A percentile compares a stretch with the other conserved stretches of the same genome.
Conservation (phyloP, 2,888 invertebrate genomes). For the Apodemia zela region DNA sequence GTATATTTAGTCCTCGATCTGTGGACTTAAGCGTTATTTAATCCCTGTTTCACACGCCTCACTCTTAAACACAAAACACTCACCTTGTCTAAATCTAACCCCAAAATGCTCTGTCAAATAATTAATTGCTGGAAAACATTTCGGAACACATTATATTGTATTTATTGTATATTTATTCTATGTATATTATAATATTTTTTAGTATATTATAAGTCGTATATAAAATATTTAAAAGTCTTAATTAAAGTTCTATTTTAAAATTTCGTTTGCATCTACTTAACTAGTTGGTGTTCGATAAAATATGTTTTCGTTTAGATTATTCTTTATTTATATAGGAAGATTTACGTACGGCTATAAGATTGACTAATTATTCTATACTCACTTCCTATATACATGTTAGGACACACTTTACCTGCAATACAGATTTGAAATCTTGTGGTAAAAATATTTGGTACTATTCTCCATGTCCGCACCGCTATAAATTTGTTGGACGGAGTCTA, state of each 20-base stretch:
- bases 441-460: not conserved
- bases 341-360: conserved; percentile 13
- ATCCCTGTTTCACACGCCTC: conserved; percentile 6
- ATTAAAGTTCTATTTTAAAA: conserved; percentile 38
- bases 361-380: not conserved
- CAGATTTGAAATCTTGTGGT: not conserved
- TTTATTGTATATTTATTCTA: conserved; percentile 39
- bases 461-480: not conserved
- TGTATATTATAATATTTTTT: conserved; percentile 33
- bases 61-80: conserved; percentile 1
- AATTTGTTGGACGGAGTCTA: conserved; percentile 8
- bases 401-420: not conserved
- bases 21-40: not conserved
- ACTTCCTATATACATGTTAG: not conserved
- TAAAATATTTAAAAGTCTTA: conserved; percentile 43
- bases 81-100: conserved; percentile 3
- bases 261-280: conserved; percentile 57
- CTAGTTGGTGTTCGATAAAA: conserved; percentile 72
- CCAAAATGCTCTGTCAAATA: conserved; percentile 32
- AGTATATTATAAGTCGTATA: conserved; percentile 40
- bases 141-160: conserved; percentile 62
- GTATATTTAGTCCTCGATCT: not conserved
- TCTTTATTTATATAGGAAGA: conserved; percentile 26
- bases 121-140: conserved; percentile 64
- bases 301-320: conserved; percentile 45